Evolutionary conservation across 2,888 invertebrate species (phyloP).

Genomic region (Cryptosula pallasiana): DNA sequence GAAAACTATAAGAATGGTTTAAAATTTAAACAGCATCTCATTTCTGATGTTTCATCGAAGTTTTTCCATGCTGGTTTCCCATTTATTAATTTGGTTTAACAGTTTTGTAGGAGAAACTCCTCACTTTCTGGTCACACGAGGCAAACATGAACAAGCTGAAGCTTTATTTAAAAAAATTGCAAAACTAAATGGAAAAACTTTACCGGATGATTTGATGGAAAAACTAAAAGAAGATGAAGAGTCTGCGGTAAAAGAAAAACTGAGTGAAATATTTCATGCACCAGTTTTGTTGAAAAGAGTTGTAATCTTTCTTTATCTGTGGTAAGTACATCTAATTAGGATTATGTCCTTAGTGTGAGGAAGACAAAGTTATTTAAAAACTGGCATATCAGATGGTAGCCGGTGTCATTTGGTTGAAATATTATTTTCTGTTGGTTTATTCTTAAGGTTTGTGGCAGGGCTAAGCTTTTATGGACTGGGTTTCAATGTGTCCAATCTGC

Average conservation of each 20-base stretch:
- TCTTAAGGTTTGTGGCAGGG: constrained; percentile 4
- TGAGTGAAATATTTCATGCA: neutral
- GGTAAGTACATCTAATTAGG: too few relatives aligned
- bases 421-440: too few relatives aligned
- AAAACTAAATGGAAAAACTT: constrained; percentile 13
- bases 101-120: constrained; percentile 18
- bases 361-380: too few relatives aligned
- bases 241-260: constrained; percentile 1
- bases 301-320: neutral
- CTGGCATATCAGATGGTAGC: too few relatives aligned
- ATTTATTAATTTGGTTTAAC: neutral
- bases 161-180: neutral
- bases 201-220: constrained; percentile 3
- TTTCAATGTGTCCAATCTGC: neutral
- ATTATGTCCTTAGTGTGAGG: too few relatives aligned
- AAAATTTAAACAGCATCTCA: too few relatives aligned
- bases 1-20: too few relatives aligned
- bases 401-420: too few relatives aligned
- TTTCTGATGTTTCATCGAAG: too few relatives aligned
- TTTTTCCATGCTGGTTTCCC: too few relatives aligned
- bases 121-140: constrained; percentile 15
- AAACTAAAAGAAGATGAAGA: constrained; percentile 13
- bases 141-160: neutral
- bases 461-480: constrained; percentile 17
- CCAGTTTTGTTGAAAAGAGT: neutral